Evolutionary conservation across 2,797 vertebrate genomes (phyloP).

Genomic region (Pipistrellus kuhlii): DNA sequence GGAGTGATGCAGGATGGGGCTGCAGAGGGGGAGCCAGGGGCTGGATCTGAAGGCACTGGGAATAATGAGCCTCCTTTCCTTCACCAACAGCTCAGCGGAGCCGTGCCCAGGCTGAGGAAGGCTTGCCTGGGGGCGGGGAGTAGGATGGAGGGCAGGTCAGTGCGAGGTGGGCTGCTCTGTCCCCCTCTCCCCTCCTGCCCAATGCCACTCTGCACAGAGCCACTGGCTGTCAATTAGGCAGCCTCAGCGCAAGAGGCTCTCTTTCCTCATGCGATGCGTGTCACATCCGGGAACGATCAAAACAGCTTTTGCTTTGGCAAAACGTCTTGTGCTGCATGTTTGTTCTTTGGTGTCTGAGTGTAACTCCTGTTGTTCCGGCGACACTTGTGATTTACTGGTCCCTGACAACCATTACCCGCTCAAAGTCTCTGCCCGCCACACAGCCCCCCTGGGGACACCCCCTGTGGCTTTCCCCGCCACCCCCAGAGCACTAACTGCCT

Average conservation of each 20-base stretch:
- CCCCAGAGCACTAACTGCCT: background rate
- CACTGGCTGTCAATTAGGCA: conserved; percentile 72
- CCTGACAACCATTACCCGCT: conserved; percentile 75
- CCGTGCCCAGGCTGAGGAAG: background rate
- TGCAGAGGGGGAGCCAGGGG: background rate
- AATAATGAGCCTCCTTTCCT: background rate
- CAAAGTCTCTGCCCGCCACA: conserved; percentile 66
- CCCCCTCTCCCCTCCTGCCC: background rate
- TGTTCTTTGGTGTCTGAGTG: conserved; percentile 80
- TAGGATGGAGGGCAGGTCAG: background rate
- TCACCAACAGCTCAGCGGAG: background rate
- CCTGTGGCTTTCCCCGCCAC: background rate
- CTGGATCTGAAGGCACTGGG: background rate
- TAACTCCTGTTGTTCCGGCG: conserved; percentile 78
- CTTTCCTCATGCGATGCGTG: conserved; percentile 69
- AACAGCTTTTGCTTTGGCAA: conserved; percentile 80
- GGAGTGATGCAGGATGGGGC: background rate
- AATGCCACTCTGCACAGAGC: background rate
- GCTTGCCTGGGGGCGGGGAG: background rate
- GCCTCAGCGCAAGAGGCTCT: conserved; percentile 57
- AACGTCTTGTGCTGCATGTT: conserved; percentile 72
- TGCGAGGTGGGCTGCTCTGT: background rate
- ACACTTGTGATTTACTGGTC: conserved; percentile 77
- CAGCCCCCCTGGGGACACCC: conserved; percentile 29
- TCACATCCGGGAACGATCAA: conserved; percentile 81